Base-by-base conservation (phyloP, 2,888 invertebrate genomes). In the Lamellibrachia columna region DNA sequence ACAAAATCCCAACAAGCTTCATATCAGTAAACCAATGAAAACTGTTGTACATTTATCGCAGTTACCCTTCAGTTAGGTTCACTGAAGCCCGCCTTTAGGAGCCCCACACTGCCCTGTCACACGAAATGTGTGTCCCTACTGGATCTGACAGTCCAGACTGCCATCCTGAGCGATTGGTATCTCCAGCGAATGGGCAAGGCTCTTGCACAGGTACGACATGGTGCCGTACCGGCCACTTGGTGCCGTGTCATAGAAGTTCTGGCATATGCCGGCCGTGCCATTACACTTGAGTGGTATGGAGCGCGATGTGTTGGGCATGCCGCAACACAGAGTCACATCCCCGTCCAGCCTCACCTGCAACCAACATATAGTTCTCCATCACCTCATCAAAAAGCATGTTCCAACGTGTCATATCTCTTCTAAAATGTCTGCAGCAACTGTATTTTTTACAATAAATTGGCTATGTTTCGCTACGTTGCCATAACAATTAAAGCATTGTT, bases 161-260 rank as follows among this genome's bases (percentile, higher is more conserved):
- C 95, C 95, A 90, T 95, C 95, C 90, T 93, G 93, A 91, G 93
- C 94, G 91, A 93, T 93, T 0, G 96, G 95, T 53, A 96, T 93
- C 28, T 95, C 93, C 11, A 96, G 93, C 15, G 94, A 94, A 53
- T 94, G 94, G 2, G 96, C 96, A 53, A 97, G 94, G 53, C 97
- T 97, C 55, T 96, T 95, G 93, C 97, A 96, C 94, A 99, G 97
- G 96, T 99, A 99, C 0, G 99, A 99, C 98, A 99, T 99, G 92
- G 99, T 99, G 94, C 99, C 99, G 97, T 93, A 97, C 95, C 98
- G 98, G 93, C 99, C 99, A 96, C 99, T 99, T 2, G 99, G 99
- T 52, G 99, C 99, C 96, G 98, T 98, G 97, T 99, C 99, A 96
- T 99, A 99, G 96, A 99, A 98, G 96, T 99, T 99, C 96, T 98